Evolutionary conservation across 2,797 vertebrate species (phyloP), one percentile per base, ranked within the genome.

Genomic region (Poeciliopsis presidionis): DNA sequence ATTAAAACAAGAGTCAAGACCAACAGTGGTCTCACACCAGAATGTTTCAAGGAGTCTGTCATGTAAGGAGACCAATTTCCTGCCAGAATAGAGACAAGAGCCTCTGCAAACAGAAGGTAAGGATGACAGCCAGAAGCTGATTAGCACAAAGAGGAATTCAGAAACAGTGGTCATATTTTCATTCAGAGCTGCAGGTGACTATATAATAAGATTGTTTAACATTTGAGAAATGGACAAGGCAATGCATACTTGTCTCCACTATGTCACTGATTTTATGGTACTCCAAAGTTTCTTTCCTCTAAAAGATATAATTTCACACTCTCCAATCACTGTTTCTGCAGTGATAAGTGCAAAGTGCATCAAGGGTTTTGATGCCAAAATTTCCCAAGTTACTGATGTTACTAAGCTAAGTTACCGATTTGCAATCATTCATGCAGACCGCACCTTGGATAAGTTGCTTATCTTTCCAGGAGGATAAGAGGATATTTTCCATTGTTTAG

Each of bases 121-220:
- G 28, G 49, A 39, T 71, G 69, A 57, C 39, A 77, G 39, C 36
- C 36, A 57, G 49, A 41, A 70, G 39, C 65, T 77, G 59, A 63
- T 75, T 75, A 75, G 49, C 11, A 47, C 61, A 79, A 69, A 69
- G 39, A 43, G 6, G 39, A 43, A 39, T 72, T 47, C 20, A 67
- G 63, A 73, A 73, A 65, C 59, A 74, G 20, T 46, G 77, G 53
- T 41, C 30, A 41, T 55, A 33, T 41, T 73, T 72, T 72, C 28
- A 16, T 55, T 13, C 36, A 55, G 13, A n/a, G 49, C 72, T 73
- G 72, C 72, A 55, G 72, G 49, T 57, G 25, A 41, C 71, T 13
- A 25, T 39, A 73, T 36, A 39, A 76, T 63, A 47, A 22, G 36
- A 20, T 67, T 65, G 61, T 65, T 39, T 25, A 41, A 41, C 63